phyloP scores from a whole-genome alignment of 2,797 vertebrate species.

The Cyprinodon diabolis region DNA sequence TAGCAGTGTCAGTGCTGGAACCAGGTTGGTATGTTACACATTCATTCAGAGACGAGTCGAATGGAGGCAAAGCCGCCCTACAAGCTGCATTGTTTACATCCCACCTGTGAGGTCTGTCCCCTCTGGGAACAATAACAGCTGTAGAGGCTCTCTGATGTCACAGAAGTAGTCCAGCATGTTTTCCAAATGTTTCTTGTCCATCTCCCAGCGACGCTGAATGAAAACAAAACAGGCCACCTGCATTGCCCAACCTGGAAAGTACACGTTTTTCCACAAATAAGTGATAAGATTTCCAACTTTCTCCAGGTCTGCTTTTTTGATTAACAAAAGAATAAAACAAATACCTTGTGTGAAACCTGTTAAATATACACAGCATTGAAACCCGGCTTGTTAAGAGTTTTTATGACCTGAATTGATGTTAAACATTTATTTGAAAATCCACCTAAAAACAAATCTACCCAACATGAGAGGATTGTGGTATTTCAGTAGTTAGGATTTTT shows the following conservation, averaged over 20 bases:
- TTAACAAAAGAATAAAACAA: not conserved
- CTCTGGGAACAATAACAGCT: constrained; percentile 97
- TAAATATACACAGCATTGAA: not conserved
- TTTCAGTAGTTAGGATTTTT: not conserved
- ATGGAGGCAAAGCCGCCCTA: constrained; percentile 2
- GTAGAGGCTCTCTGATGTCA: constrained; percentile 92
- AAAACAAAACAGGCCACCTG: constrained; percentile 97
- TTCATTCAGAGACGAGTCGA: constrained; percentile 16
- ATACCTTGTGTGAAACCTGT: not conserved
- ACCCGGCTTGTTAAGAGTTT: not conserved
- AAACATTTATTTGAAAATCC: not conserved
- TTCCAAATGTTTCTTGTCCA: constrained; percentile 90
- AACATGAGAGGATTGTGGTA: not conserved
- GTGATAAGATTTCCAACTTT: constrained; percentile 7
- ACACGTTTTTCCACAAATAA: constrained; percentile 23
- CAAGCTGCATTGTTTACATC: constrained; percentile 20
- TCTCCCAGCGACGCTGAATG: constrained; percentile 93
- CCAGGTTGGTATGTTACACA: not conserved
- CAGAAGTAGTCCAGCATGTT: constrained; percentile 97
- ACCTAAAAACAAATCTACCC: not conserved
- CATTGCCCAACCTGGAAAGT: constrained; percentile 94
- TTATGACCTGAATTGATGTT: not conserved
- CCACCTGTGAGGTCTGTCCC: constrained; percentile 98
- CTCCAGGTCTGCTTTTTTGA: constrained; percentile 4
- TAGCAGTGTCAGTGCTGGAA: constrained; percentile 32